These are phyloP conservation scores for Indicator indicator DNA, from an alignment of 2,113 vertebrate genomes.

Conservation along the genomic window DNA sequence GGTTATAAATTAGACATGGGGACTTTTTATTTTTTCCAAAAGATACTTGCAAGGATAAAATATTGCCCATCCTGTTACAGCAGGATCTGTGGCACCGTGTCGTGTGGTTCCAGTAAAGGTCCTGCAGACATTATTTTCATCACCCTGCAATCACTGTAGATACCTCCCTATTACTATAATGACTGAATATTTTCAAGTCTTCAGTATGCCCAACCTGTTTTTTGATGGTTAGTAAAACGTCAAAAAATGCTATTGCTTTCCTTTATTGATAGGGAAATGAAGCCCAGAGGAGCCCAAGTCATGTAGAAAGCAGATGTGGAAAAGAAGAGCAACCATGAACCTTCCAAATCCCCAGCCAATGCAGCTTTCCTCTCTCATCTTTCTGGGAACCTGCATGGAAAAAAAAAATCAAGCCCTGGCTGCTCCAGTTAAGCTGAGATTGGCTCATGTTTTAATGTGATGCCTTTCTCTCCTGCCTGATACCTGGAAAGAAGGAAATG, in stretches of 20 bases:
- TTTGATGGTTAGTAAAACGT: neutral
- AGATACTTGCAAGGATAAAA: neutral
- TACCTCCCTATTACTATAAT: neutral
- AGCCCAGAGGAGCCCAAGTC: neutral
- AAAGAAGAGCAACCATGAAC: fast-evolving
- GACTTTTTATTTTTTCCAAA: neutral
- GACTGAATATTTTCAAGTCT: neutral
- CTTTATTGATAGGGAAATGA: neutral
- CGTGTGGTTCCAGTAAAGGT: neutral
- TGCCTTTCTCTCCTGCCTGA: neutral
- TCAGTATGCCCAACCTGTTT: neutral
- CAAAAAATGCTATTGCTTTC: neutral
- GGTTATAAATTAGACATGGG: neutral
- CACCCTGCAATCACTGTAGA: neutral
- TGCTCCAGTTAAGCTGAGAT: neutral
- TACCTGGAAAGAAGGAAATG: neutral
- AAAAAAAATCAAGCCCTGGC: fast-evolving
- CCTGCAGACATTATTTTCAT: neutral
- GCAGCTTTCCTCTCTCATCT: neutral
- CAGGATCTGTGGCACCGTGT: neutral
- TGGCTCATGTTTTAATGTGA: neutral
- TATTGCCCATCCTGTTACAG: neutral
- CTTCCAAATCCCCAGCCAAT: fast-evolving
- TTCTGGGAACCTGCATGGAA: neutral
- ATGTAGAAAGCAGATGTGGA: neutral